Percentiles rank a stretch among this genome's conserved stretches.
phyloP scores from a whole-genome alignment of 2,797 vertebrate species.

The Channallabes apus region DNA sequence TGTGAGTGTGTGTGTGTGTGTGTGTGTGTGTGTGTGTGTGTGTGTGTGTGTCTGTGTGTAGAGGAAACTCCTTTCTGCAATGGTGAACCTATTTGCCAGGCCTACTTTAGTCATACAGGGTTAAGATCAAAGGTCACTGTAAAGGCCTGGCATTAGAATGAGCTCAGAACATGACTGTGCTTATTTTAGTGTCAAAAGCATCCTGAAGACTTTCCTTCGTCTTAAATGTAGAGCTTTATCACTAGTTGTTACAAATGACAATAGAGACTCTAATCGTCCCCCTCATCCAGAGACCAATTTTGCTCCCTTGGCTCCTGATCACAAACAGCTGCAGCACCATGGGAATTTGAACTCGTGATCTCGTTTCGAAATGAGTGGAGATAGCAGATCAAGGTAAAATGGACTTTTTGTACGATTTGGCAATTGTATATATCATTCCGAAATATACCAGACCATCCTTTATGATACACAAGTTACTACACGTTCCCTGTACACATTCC shows the following conservation, averaged over 20 bases:
- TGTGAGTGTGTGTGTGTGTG: constrained; percentile 27
- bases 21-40: constrained; percentile 26
- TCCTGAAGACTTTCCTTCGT: background rate
- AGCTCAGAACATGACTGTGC: constrained; percentile 27
- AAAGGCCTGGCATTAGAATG: constrained; percentile 22
- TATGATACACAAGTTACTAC: background rate
- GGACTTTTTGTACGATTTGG: background rate
- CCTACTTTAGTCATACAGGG: constrained; percentile 30
- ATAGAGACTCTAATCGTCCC: background rate
- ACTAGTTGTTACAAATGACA: background rate
- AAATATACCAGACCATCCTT: background rate
- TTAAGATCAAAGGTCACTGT: constrained; percentile 34
- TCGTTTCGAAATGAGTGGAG: background rate
- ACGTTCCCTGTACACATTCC: background rate
- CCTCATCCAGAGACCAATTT: background rate
- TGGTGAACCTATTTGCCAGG: constrained; percentile 25
- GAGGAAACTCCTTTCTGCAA: constrained; percentile 43
- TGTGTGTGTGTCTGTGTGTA: constrained; percentile 36
- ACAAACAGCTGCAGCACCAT: constrained; percentile 4
- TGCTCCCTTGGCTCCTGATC: background rate
- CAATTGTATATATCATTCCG: background rate
- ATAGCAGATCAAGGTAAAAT: background rate
- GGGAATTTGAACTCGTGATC: background rate
- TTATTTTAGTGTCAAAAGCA: constrained; percentile 27
- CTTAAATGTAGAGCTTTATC: background rate